Conservation (phyloP, 2,797 vertebrate genomes). For the Etheostoma perlongum region DNA sequence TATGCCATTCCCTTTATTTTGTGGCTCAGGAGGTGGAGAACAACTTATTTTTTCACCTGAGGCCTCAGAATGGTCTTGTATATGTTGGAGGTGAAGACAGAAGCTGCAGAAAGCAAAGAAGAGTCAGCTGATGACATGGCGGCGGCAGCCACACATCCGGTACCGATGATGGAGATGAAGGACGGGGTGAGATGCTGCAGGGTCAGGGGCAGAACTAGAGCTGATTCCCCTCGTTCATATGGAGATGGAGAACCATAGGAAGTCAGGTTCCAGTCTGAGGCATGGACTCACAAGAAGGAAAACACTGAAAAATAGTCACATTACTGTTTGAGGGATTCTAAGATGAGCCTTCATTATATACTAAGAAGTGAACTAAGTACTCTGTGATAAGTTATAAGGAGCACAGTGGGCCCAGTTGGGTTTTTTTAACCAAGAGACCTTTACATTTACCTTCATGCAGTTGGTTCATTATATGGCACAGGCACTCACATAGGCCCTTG, state of each 20-base stretch:
- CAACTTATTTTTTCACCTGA: not conserved
- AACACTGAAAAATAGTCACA: not conserved
- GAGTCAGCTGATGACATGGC: conserved; percentile 72
- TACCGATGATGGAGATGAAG: conserved; percentile 45
- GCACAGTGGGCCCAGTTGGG: too few relatives aligned
- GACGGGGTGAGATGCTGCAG: conserved; percentile 46
- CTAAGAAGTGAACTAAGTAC: too few relatives aligned
- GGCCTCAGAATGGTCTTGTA: conserved; percentile 63
- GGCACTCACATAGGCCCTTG: too few relatives aligned
- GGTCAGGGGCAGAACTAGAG: conserved; percentile 49
- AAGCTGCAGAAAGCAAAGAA: conserved; percentile 60
- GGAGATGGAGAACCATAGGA: conserved; percentile 51
- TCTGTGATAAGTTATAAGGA: too few relatives aligned
- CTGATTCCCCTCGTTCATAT: conserved; percentile 41
- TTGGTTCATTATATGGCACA: too few relatives aligned
- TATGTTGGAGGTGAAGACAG: conserved; percentile 59
- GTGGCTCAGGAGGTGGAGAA: too few relatives aligned
- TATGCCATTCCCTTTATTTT: too few relatives aligned
- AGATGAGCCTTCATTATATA: not conserved
- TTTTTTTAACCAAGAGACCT: too few relatives aligned
- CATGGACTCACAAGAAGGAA: not conserved
- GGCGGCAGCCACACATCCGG: conserved; percentile 62
- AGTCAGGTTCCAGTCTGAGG: conserved; percentile 64
- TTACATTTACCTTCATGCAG: too few relatives aligned
- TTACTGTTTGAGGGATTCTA: not conserved